Evolutionary conservation across 2,888 invertebrate genomes (phyloP).

Genomic region (Agonopterix heracliana): DNA sequence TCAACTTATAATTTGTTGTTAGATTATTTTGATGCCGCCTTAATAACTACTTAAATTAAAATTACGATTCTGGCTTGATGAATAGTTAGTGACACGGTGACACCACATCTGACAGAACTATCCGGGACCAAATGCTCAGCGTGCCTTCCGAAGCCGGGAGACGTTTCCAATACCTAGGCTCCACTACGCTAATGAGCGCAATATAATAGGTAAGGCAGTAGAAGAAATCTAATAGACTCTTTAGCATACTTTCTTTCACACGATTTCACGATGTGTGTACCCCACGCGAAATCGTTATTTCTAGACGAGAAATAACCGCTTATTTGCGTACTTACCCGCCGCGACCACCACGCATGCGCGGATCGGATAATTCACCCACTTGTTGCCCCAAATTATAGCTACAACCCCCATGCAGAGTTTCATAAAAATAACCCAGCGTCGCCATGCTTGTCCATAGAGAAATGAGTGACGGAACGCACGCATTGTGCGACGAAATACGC

Average conservation of each 20-base stretch:
- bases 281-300: slow-evolving; percentile 60
- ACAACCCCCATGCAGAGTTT: slow-evolving; percentile 63
- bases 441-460: slow-evolving; percentile 57
- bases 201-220: too few species aligned
- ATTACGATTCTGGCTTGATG: too few species aligned
- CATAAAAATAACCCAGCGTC: slow-evolving; percentile 51
- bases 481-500: slow-evolving; percentile 44
- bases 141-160: too few species aligned
- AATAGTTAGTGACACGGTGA: too few species aligned
- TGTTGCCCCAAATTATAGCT: slow-evolving; percentile 64
- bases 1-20: too few species aligned
- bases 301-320: slow-evolving; percentile 37
- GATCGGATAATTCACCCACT: slow-evolving; percentile 58
- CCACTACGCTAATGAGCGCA: too few species aligned
- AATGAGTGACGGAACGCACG: slow-evolving; percentile 42
- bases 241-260: background rate
- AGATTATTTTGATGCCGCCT: too few species aligned
- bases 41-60: too few species aligned
- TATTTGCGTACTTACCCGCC: slow-evolving; percentile 50
- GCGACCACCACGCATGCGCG: slow-evolving; percentile 73
- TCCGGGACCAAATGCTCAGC: too few species aligned
- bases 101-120: too few species aligned
- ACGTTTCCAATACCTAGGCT: too few species aligned
- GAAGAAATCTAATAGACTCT: too few species aligned
- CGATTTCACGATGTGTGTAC: slow-evolving; percentile 13